Base-by-base conservation (phyloP, 2,888 invertebrate genomes). In the Pediacus dermestoides region DNA sequence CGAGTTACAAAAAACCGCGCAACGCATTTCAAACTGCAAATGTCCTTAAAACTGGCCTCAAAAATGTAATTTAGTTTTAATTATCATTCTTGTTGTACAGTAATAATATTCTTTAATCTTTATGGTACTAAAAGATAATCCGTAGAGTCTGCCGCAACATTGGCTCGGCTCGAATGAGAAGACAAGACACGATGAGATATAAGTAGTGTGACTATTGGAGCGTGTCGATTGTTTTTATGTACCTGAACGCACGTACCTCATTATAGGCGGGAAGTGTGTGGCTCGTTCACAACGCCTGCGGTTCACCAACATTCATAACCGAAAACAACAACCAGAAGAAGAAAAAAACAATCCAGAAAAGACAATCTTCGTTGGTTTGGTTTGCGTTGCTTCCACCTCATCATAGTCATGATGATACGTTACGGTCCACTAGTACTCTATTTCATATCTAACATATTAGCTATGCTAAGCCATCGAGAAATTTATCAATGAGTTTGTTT, bases 171-270 rank as follows among this genome's bases (percentile, higher is more conserved):
- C n/a, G n/a, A 23, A 9, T 23, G 23, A 23, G 23, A 23, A 35
- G 26, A 27, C 16, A 28, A 16, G 21, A 28, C 15, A 34, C 33
- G 34, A 39, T 36, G 38, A 26, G 28, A 39, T 39, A 15, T 25
- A 33, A 28, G 12, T 28, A 21, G 22, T 22, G 38, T 43, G 45
- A 44, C 53, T 56, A 53, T 37, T 56, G 57, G 54, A 60, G 57
- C 61, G 57, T 45, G 53, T 51, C 55, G 42, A 42, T 47, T 44
- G 51, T 52, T 58, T 53, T 53, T 51, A 44, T 45, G 32, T 39
- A 49, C 42, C 50, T 57, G 52, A 60, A 60, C 61, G 64, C 66
- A 66, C 66, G 66, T 64, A 66, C 61, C 64, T 64, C 64, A 66
- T 66, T 66, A 66, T 48, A 50, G 61, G 58, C 60, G 61, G 63